phyloP scores from a whole-genome alignment of 2,888 invertebrate species.

The Abrostola triplasia region DNA sequence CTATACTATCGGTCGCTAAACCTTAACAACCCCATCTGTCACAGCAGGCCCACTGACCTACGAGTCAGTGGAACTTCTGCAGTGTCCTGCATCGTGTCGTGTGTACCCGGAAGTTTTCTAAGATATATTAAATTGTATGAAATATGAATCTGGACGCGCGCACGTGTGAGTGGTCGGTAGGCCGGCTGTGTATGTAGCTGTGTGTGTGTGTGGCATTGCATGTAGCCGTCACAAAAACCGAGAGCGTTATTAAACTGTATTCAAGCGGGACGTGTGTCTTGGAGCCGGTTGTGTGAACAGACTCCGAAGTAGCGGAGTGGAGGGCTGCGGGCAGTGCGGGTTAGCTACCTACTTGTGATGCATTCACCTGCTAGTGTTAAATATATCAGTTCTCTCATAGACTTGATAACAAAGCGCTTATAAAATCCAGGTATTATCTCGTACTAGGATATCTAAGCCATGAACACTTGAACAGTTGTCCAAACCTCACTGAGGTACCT shows the following conservation, averaged over 20 bases:
- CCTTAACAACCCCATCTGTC: background rate
- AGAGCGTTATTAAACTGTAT: slow-evolving; percentile 44
- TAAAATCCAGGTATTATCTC: too few species aligned
- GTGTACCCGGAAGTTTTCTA: slow-evolving; percentile 40
- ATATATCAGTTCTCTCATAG: background rate
- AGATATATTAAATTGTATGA: slow-evolving; percentile 57
- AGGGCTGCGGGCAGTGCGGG: too few species aligned
- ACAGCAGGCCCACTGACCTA: background rate
- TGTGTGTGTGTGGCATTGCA: slow-evolving; percentile 1
- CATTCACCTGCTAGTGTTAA: background rate
- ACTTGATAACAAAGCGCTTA: too few species aligned
- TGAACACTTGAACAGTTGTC: too few species aligned
- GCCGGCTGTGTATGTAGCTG: slow-evolving; percentile 6
- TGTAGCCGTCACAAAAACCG: slow-evolving; percentile 18
- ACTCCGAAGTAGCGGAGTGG: background rate
- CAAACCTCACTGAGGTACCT: too few species aligned
- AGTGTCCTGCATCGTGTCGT: background rate
- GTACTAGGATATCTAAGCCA: too few species aligned
- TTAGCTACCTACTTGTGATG: background rate
- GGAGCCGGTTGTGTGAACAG: background rate
- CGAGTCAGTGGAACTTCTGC: slow-evolving; percentile 16
- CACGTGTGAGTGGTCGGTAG: slow-evolving; percentile 25
- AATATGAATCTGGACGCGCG: slow-evolving; percentile 51
- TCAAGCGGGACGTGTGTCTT: slow-evolving; percentile 21
- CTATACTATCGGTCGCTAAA: too few species aligned